phyloP scores from a whole-genome alignment of 2,888 invertebrate genomes.

The Megastigmus dorsalis region DNA sequence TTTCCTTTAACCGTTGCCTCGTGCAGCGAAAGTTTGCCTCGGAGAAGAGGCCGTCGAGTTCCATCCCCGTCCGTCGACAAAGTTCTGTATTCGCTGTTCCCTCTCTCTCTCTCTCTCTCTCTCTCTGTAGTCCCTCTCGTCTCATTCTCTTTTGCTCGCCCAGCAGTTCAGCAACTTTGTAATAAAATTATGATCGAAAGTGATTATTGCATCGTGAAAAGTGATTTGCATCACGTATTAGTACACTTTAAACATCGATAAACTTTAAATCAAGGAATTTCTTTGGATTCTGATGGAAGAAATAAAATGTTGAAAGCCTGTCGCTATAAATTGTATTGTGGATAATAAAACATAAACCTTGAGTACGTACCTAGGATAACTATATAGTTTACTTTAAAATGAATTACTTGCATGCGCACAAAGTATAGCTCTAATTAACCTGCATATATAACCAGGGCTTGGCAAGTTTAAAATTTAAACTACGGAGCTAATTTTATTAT shows the following conservation, averaged over 20 bases:
- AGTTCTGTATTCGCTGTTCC: constrained; percentile 43
- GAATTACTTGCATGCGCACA: too few relatives aligned
- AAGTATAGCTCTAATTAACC: too few relatives aligned
- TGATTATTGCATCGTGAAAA: constrained; percentile 43
- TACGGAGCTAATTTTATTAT: too few relatives aligned
- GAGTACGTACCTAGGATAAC: too few relatives aligned
- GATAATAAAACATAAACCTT: too few relatives aligned
- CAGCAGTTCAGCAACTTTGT: constrained; percentile 36
- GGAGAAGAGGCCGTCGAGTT: constrained; percentile 43
- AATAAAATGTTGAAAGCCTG: too few relatives aligned
- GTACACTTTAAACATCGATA: constrained; percentile 20
- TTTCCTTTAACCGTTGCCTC: constrained; percentile 52
- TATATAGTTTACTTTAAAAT: too few relatives aligned
- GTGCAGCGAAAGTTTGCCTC: constrained; percentile 50
- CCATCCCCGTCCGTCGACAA: constrained; percentile 39
- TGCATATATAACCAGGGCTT: too few relatives aligned
- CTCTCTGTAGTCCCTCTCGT: constrained; percentile 2
- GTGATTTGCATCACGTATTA: constrained; percentile 44
- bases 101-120: constrained; percentile 41
- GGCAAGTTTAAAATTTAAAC: too few relatives aligned
- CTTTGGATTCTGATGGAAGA: not conserved
- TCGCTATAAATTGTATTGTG: too few relatives aligned
- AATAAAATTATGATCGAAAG: constrained; percentile 51
- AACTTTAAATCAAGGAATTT: constrained; percentile 14
- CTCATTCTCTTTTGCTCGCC: constrained; percentile 1